Percentiles rank a stretch among this genome's conserved stretches.
Conservation (phyloP, 2,797 vertebrate genomes). For the Alcedo quadribrachys region DNA sequence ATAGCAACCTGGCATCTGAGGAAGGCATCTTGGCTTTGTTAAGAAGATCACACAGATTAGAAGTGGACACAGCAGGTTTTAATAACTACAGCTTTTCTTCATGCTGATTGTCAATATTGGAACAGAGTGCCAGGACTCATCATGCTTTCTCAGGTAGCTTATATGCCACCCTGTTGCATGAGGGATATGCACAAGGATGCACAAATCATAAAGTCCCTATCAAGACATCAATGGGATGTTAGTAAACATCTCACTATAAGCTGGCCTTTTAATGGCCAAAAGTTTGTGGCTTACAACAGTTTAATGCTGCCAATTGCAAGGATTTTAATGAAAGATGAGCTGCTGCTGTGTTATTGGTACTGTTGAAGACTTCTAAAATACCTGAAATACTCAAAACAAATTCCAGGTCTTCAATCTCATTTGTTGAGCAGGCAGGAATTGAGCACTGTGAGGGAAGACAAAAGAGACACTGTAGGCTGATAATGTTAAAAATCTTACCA, state of each 20-base stretch:
- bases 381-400: background rate
- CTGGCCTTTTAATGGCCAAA: background rate
- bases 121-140: background rate
- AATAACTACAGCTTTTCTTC: constrained; percentile 7
- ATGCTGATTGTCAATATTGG: background rate
- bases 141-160: background rate
- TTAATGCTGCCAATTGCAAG: background rate
- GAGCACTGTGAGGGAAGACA: background rate
- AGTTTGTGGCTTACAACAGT: background rate
- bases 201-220: background rate
- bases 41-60: background rate
- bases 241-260: background rate
- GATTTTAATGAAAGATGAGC: background rate
- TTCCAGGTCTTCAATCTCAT: background rate
- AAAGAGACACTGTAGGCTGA: background rate
- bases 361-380: background rate
- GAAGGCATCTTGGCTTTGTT: constrained; percentile 24
- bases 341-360: background rate
- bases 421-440: background rate
- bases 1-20: background rate
- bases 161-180: background rate
- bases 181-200: background rate
- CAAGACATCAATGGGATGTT: background rate
- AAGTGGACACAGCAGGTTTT: constrained; percentile 17
- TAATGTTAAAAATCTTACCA: background rate